Evolutionary conservation across 2,888 invertebrate genomes (phyloP).

Genomic region (Leptura quadrifasciata): DNA sequence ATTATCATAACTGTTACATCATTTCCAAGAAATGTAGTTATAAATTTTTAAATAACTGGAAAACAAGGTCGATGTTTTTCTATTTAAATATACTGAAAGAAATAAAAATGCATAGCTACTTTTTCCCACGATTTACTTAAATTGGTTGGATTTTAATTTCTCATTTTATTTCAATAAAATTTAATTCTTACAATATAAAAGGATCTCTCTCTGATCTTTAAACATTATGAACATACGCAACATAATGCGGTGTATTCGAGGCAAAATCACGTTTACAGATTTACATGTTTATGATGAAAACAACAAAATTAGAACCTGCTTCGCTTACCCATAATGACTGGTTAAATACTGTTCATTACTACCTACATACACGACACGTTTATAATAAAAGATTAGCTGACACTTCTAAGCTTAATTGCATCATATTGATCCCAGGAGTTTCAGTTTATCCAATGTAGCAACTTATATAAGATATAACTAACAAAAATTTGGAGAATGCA

Average conservation of each 20-base stretch:
- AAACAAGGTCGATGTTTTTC: conserved; percentile 50
- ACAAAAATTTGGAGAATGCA: too few relatives aligned
- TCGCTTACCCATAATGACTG: background rate
- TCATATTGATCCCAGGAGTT: too few relatives aligned
- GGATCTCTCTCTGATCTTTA: background rate
- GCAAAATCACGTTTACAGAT: background rate
- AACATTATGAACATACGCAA: background rate
- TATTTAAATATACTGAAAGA: conserved; percentile 44
- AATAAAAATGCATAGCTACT: conserved; percentile 23
- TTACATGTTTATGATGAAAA: background rate
- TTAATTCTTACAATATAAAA: background rate
- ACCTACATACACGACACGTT: background rate
- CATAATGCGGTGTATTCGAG: background rate
- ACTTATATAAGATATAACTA: too few relatives aligned
- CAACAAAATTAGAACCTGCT: background rate
- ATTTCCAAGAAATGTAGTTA: conserved; percentile 51
- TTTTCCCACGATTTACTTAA: conserved; percentile 26
- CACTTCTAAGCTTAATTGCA: background rate
- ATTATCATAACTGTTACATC: conserved; percentile 49
- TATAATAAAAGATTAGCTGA: background rate
- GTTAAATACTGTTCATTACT: background rate
- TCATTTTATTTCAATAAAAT: background rate
- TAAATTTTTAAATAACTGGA: conserved; percentile 52
- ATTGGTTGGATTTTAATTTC: background rate
- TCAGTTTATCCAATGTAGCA: too few relatives aligned